phyloP scores from a whole-genome alignment of 1,140 invertebrate genomes.

The Diabrotica virgifera region DNA sequence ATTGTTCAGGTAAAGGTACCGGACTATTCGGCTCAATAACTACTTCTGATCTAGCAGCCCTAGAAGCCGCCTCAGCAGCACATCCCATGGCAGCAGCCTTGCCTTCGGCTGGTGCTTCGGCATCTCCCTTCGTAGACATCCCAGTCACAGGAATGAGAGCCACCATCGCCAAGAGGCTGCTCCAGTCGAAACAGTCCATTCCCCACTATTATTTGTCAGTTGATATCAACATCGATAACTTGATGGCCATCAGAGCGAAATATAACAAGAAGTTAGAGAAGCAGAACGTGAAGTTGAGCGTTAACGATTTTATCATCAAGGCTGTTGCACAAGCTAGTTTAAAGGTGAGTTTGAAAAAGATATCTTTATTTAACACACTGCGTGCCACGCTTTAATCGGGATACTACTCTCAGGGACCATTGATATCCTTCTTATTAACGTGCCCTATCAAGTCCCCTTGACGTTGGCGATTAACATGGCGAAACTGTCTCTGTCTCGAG shows the following conservation, averaged over 20 bases:
- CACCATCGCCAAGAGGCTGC: conserved; percentile 87
- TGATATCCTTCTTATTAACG: no score
- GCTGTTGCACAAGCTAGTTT: conserved; percentile 88
- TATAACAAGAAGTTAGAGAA: conserved; percentile 40
- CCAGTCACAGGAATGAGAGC: conserved; percentile 84
- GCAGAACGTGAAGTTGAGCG: conserved; percentile 34
- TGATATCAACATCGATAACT: conserved; percentile 36
- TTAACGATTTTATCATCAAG: conserved; percentile 84
- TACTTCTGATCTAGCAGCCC: conserved; percentile 64
- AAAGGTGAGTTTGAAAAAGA: conserved; percentile 49
- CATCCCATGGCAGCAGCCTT: conserved; percentile 38
- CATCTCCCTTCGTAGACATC: conserved; percentile 68
- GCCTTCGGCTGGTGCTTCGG: conserved; percentile 38
- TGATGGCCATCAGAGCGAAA: conserved; percentile 31
- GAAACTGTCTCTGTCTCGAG: no score
- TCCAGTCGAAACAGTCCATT: conserved; percentile 89
- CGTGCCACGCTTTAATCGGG: no score
- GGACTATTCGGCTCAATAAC: conserved; percentile 88
- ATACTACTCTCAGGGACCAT: no score
- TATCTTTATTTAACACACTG: no score
- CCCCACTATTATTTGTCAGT: conserved; percentile 71
- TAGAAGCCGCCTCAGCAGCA: conserved; percentile 39
- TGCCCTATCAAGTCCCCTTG: no score
- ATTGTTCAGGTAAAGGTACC: conserved; percentile 69
- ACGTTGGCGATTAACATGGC: no score